A percentile compares a stretch with the other conserved stretches of the same genome.
Conservation (phyloP, 2,113 vertebrate genomes). For the Sigmodon hispidus region DNA sequence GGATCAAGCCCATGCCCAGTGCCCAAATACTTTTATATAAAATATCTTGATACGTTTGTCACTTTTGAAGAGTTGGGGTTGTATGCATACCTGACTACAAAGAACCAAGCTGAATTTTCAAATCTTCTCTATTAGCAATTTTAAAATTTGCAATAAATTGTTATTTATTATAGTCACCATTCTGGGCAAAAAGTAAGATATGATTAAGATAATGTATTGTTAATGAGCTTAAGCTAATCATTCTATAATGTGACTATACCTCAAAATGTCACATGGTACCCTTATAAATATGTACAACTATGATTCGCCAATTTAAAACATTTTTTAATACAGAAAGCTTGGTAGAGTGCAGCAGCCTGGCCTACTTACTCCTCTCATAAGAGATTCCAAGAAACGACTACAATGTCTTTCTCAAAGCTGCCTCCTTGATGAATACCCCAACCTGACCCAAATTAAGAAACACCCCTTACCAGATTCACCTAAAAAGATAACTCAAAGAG, state of each 20-base stretch:
- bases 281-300: background rate
- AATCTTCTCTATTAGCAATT: background rate
- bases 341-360: background rate
- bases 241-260: background rate
- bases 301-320: background rate
- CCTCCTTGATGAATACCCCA: background rate
- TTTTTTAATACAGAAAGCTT: background rate
- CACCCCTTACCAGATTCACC: background rate
- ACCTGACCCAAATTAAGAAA: background rate
- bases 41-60: background rate
- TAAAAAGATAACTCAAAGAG: background rate
- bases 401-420: background rate
- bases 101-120: background rate
- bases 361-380: background rate
- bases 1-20: background rate
- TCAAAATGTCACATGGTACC: background rate
- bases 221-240: background rate
- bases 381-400: background rate
- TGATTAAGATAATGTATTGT: background rate
- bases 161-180: background rate
- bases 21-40: background rate
- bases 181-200: background rate
- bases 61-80: background rate
- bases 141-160: background rate
- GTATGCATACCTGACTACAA: background rate